These are phyloP conservation scores for Diplolepis rosae DNA, from an alignment of 2,888 invertebrate species.

Conservation along the genomic window DNA sequence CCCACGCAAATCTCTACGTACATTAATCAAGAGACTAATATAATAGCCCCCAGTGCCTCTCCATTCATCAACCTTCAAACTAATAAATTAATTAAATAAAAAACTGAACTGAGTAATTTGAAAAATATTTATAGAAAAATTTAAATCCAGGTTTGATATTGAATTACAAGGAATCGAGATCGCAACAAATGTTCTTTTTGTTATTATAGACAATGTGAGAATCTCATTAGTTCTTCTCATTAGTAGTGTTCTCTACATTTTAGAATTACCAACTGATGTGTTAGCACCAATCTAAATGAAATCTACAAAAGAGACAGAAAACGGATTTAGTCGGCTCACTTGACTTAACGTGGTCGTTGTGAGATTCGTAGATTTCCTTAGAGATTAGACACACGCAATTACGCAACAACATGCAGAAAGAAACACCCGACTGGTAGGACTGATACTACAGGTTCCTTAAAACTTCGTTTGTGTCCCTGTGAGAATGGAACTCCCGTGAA, in stretches of 20 bases:
- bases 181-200: neutral
- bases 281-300: conserved; percentile 49
- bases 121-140: neutral
- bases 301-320: conserved; percentile 46
- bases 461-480: conserved; percentile 41
- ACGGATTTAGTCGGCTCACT: conserved; percentile 34
- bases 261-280: neutral
- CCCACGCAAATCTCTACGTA: conserved; percentile 50
- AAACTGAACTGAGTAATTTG: neutral
- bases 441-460: conserved; percentile 32
- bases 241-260: neutral
- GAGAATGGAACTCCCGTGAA: conserved; percentile 44
- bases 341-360: conserved; percentile 35
- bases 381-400: conserved; percentile 56
- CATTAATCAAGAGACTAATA: conserved; percentile 46
- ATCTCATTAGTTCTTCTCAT: conserved; percentile 3
- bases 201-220: conserved; percentile 7
- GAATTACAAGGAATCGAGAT: neutral
- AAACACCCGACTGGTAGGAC: conserved; percentile 29
- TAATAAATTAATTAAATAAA: neutral
- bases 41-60: neutral
- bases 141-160: too few species aligned
- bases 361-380: conserved; percentile 48
- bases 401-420: conserved; percentile 47
- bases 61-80: neutral